A percentile compares a stretch with the other conserved stretches of the same genome.
These are phyloP conservation scores for Brachypterus glaber DNA, from an alignment of 2,888 invertebrate species.

Conservation along the genomic window DNA sequence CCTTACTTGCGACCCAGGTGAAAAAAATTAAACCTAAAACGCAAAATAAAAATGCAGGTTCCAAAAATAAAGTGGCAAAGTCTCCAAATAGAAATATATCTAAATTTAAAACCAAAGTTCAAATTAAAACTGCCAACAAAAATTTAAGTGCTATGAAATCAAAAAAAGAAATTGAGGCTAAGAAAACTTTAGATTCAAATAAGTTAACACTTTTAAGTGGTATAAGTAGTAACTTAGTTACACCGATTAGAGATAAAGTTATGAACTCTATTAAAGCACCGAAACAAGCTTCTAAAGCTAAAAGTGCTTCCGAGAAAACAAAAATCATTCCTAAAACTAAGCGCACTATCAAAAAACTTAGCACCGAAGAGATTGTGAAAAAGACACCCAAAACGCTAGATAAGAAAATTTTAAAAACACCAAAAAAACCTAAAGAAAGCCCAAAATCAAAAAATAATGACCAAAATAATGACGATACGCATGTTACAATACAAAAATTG, in stretches of 20 bases:
- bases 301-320: no score
- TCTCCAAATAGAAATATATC: constrained; percentile 6
- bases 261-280: constrained; percentile 12
- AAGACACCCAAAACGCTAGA: not conserved
- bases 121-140: constrained; percentile 29
- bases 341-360: no score
- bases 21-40: no score
- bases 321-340: no score
- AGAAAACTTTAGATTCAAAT: constrained; percentile 13
- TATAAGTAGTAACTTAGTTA: constrained; percentile 5
- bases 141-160: constrained; percentile 20
- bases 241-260: not conserved
- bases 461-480: constrained; percentile 8
- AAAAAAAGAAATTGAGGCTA: constrained; percentile 16
- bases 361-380: constrained; percentile 2
- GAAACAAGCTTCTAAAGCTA: constrained; percentile 12
- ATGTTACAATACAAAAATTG: constrained; percentile 9
- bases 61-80: no score
- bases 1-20: constrained; percentile 29
- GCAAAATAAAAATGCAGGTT: no score
- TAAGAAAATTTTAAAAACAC: not conserved
- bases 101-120: constrained; percentile 18
- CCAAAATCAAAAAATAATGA: not conserved
- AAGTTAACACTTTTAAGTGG: no score
- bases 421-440: constrained; percentile 3